Evolutionary conservation across 2,113 vertebrate species (phyloP).

Genomic region (Pituophis catenifer): DNA sequence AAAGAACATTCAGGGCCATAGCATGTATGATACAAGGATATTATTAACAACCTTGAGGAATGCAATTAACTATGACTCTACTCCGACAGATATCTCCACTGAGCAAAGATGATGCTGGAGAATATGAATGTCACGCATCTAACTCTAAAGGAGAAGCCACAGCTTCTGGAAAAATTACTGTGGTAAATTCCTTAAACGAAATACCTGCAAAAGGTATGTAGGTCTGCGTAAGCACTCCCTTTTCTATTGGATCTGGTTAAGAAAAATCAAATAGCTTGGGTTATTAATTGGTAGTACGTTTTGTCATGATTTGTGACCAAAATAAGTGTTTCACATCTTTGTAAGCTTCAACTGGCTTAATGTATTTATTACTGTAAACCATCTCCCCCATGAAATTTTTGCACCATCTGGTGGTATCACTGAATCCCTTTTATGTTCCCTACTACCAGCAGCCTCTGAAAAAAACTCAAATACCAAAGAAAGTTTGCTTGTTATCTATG

Average conservation of each 20-base stretch:
- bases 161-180: slow-evolving; percentile 79
- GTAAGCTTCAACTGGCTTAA: not conserved
- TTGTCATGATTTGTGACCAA: not conserved
- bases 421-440: not conserved
- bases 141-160: slow-evolving; percentile 85
- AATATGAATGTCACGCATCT: slow-evolving; percentile 86
- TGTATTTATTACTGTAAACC: not conserved
- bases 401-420: not conserved
- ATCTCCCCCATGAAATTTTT: not conserved
- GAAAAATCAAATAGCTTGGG: not conserved
- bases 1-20: not conserved
- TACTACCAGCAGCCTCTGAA: not conserved
- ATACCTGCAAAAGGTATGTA: slow-evolving; percentile 77
- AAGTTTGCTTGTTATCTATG: not conserved
- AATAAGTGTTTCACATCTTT: not conserved
- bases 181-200: slow-evolving; percentile 79
- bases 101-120: slow-evolving; percentile 83
- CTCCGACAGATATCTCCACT: slow-evolving; percentile 83
- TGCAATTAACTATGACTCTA: slow-evolving; percentile 4
- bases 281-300: not conserved
- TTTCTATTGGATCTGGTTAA: not conserved
- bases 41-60: not conserved
- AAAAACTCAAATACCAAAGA: not conserved
- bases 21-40: not conserved
- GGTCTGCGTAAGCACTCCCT: not conserved